Evolutionary conservation across 2,113 vertebrate species (phyloP).

Genomic region (Lepisosteus osseus): DNA sequence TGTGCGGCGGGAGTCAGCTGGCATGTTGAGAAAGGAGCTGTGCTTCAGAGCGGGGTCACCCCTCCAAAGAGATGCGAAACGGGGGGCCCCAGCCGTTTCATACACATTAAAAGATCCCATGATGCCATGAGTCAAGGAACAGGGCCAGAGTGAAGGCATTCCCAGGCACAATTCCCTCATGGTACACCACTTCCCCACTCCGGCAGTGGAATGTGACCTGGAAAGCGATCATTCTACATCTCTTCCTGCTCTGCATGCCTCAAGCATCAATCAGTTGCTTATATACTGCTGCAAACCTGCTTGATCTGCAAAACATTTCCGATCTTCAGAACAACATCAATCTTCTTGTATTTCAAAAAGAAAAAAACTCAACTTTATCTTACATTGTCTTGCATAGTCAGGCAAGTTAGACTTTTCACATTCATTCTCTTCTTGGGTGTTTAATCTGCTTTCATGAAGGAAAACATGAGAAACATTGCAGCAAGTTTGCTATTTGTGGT

Average conservation of each 20-base stretch:
- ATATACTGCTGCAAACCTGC: too few relatives aligned
- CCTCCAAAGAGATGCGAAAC: background rate
- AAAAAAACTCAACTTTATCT: too few relatives aligned
- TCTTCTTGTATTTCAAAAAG: too few relatives aligned
- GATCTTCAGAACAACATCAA: too few relatives aligned
- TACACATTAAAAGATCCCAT: constrained; percentile 21
- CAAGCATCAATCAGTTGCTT: too few relatives aligned
- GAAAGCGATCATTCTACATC: constrained; percentile 8
- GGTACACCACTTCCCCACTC: constrained; percentile 6
- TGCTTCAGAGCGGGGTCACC: background rate
- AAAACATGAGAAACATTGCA: too few relatives aligned
- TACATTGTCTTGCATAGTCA: too few relatives aligned
- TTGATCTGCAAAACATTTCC: too few relatives aligned
- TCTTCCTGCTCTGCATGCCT: background rate
- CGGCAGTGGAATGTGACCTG: constrained; percentile 21
- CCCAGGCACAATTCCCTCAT: constrained; percentile 4
- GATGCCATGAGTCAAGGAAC: constrained; percentile 17
- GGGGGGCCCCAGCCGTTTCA: constrained; percentile 2
- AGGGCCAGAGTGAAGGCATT: constrained; percentile 3
- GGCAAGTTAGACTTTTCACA: too few relatives aligned
- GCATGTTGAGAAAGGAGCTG: constrained; percentile 22
- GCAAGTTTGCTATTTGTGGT: too few relatives aligned
- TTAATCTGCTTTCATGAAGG: too few relatives aligned
- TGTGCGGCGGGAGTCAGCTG: constrained; percentile 18
- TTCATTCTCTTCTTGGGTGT: too few relatives aligned